Evolutionary conservation across 2,113 vertebrate species (phyloP).

Genomic region (Tragelaphus imberbis): DNA sequence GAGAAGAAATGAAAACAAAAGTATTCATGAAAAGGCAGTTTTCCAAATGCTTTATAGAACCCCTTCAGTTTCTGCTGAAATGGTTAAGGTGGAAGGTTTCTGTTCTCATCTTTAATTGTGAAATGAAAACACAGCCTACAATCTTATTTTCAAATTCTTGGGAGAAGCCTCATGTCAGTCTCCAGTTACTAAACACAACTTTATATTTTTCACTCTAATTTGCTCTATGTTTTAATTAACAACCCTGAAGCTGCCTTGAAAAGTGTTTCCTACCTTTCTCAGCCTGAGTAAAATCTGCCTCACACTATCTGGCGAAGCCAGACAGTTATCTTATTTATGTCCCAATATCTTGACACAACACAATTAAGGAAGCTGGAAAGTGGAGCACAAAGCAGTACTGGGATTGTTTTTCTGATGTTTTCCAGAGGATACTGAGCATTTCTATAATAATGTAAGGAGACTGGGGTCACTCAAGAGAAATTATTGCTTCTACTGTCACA

Average conservation of each 20-base stretch:
- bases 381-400: neutral
- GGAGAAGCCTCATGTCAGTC: neutral
- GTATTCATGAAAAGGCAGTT: neutral
- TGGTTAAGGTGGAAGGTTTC: neutral
- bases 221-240: slow-evolving; percentile 36
- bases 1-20: neutral
- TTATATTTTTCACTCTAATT: slow-evolving; percentile 26
- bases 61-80: neutral
- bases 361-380: neutral
- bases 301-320: neutral
- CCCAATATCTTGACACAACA: neutral
- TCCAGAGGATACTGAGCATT: neutral
- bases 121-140: neutral
- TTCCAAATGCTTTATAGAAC: neutral
- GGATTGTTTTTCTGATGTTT: neutral
- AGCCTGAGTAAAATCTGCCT: neutral
- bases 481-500: neutral
- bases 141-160: neutral
- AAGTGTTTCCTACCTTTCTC: slow-evolving; percentile 24
- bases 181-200: neutral
- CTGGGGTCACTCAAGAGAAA: neutral
- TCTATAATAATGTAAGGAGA: neutral
- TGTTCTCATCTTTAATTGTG: neutral
- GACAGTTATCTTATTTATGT: slow-evolving; percentile 31
- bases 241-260: neutral